Evolutionary conservation across 1,140 invertebrate species (phyloP), one percentile per base, ranked within the genome.

Genomic region (Amphibalanus amphitrite): DNA sequence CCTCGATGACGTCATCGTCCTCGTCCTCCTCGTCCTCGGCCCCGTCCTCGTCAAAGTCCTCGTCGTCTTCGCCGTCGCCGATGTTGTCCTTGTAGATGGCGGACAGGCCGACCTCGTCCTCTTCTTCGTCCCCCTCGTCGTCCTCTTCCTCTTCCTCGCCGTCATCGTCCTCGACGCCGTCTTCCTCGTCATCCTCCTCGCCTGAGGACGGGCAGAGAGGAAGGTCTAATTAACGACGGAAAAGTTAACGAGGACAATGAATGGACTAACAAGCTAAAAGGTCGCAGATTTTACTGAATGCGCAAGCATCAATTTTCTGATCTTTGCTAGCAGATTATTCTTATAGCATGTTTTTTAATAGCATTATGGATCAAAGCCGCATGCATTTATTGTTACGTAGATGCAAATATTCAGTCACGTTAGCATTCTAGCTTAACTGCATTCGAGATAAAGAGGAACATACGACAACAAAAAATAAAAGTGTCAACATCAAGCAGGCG

Each of bases 121-220:
- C 75, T 67, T 70, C 74, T 26, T 74, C 75, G 25, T 75, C 75
- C 15, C 71, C 74, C 38, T 76, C 75, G 26, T 74, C 75, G 26
- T 30, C 71, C 25, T 72, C 71, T 17, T 72, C 29, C 28, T 72
- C 71, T 28, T 70, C 69, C 70, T 73, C 69, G 10, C 72, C 71
- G 23, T 72, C 69, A 3, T 8, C 26, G 28, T 20, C 65, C 25
- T n/a, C 33, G 13, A n/a, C 69, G 38, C 72, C 71, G 40, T 47
- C 28, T 28, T 72, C 69, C 4, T 30, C 38, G 17, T 72, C 69
- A n/a, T 72, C 71, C 28, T 28, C 29, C 69, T 72, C 71, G 26
- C 64, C 64, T 38, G 38, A 6, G n/a, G n/a, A n/a, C n/a, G n/a
- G n/a, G n/a, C n/a, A n/a, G n/a, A n/a, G n/a, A n/a, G n/a, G n/a